These are phyloP conservation scores for Nesidiocoris tenuis DNA, from an alignment of 2,888 invertebrate species.

Conservation along the genomic window DNA sequence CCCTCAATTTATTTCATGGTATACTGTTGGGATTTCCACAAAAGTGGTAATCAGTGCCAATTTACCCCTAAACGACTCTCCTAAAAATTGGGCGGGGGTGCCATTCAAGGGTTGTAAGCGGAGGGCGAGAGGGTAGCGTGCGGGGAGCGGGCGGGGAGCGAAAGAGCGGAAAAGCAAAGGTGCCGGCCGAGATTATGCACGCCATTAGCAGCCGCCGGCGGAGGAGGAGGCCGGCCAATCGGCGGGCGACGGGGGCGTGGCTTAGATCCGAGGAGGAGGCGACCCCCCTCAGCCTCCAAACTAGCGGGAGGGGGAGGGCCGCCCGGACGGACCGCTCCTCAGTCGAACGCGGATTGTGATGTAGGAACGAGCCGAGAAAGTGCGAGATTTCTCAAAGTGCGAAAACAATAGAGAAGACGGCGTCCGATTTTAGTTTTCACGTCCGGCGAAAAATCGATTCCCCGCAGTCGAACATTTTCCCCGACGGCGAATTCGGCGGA, in stretches of 20 bases:
- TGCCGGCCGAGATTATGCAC: constrained; percentile 45
- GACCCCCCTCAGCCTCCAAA: background rate
- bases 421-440: background rate
- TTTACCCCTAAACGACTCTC: too few species aligned
- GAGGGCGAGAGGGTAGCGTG: too few species aligned
- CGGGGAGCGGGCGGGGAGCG: too few species aligned
- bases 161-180: constrained; percentile 41
- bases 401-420: background rate
- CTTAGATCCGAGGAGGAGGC: constrained; percentile 7
- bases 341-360: constrained; percentile 40
- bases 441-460: too few species aligned
- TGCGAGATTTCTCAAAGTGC: background rate
- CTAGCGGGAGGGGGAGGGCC: constrained; percentile 11
- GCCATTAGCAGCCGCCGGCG: constrained; percentile 41
- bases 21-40: too few species aligned
- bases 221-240: constrained; percentile 38
- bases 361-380: constrained; percentile 22
- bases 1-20: too few species aligned
- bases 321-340: background rate
- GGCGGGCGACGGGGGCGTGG: constrained; percentile 43
- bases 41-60: too few species aligned
- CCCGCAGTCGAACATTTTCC: too few species aligned
- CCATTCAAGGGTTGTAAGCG: too few species aligned
- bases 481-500: background rate
- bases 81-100: too few species aligned